Conservation (phyloP, 2,113 vertebrate species). For the Brienomyrus longianalis region DNA sequence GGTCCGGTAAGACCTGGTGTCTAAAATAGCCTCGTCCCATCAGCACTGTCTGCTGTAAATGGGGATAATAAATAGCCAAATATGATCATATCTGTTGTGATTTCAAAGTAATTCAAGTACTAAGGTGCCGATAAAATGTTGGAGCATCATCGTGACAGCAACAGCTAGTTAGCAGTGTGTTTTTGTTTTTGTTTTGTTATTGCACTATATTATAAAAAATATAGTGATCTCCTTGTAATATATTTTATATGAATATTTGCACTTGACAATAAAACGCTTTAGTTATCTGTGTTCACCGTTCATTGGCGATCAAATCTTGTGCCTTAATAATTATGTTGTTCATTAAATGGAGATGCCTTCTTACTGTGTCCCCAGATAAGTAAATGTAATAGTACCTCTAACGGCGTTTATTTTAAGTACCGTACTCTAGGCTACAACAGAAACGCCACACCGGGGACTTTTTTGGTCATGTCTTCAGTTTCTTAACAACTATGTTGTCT, state of each 20-base stretch:
- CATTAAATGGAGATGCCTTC: neutral
- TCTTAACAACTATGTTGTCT: neutral
- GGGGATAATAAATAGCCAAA: neutral
- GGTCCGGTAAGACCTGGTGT: conserved; percentile 72
- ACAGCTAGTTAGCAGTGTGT: neutral
- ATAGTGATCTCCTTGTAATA: neutral
- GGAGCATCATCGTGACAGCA: neutral
- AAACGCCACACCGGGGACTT: neutral
- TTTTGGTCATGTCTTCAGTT: neutral
- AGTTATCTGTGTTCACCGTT: neutral
- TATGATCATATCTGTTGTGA: neutral
- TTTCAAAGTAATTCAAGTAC: neutral
- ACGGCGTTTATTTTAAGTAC: neutral
- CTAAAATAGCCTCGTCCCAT: neutral
- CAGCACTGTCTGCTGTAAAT: neutral
- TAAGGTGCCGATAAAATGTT: neutral
- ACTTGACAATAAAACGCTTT: neutral
- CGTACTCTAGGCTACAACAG: neutral
- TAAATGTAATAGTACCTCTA: neutral
- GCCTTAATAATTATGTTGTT: neutral
- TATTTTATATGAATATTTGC: neutral
- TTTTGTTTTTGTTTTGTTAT: neutral
- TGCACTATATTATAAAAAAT: neutral
- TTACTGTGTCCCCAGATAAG: neutral
- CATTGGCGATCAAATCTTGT: neutral